Percentiles rank a stretch among this genome's conserved stretches.
Evolutionary conservation across 2,888 invertebrate genomes (phyloP).

Genomic region (Erynnis tages): DNA sequence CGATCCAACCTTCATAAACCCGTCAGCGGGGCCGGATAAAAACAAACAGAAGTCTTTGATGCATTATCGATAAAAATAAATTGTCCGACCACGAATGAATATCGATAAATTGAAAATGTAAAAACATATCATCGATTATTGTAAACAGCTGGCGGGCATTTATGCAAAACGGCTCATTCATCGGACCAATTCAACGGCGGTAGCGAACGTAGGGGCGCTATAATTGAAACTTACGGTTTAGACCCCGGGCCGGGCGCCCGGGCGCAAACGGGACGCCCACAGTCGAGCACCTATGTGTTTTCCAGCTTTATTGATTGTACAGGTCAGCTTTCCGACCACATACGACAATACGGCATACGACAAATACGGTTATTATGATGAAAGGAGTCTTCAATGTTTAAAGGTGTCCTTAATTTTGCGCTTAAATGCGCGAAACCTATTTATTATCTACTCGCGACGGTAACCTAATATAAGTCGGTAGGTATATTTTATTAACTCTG

Average conservation of each 20-base stretch:
- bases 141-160: slow-evolving; percentile 79
- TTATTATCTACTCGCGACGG: too few species aligned
- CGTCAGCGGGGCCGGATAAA: slow-evolving; percentile 52
- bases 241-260: slow-evolving; percentile 20
- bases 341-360: too few species aligned
- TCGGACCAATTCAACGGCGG: slow-evolving; percentile 71
- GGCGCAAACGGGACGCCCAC: slow-evolving; percentile 24
- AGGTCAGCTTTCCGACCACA: slow-evolving; percentile 7
- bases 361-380: too few species aligned
- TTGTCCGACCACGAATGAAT: slow-evolving; percentile 70
- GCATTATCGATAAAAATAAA: slow-evolving; percentile 75
- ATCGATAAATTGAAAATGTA: slow-evolving; percentile 78
- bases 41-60: slow-evolving; percentile 72
- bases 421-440: too few species aligned
- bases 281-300: slow-evolving; percentile 8
- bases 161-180: slow-evolving; percentile 72
- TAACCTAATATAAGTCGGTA: too few species aligned
- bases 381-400: too few species aligned
- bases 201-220: slow-evolving; percentile 61
- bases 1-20: slow-evolving; percentile 52
- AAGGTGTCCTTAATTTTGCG: too few species aligned
- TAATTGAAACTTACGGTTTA: slow-evolving; percentile 54
- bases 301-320: slow-evolving; percentile 20
- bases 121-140: slow-evolving; percentile 79
- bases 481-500: too few species aligned